Base-by-base conservation (phyloP, 2,888 invertebrate genomes). In the Chymomyza amoena region DNA sequence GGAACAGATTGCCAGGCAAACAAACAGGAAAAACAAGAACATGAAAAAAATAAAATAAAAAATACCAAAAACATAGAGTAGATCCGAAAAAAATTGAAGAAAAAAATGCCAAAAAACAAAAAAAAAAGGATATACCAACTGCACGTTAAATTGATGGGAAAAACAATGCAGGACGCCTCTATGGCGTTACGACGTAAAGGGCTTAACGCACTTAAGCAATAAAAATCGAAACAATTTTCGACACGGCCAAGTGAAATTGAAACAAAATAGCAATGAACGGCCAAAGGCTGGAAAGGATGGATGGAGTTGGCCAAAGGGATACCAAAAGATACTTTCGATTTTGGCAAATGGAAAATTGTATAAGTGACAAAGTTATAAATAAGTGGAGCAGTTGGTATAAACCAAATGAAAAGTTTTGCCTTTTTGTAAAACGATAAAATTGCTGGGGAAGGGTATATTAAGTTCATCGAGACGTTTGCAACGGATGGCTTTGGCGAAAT, bases 161-260 rank as follows among this genome's bases (percentile, higher is more conserved):
- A 79, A 78, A 80, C 80, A 81, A 79, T 59, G 39, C 18, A 69
- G 70, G 75, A 72, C 79, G 80, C 81, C 79, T 45, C 39, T 13
- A n/a, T 45, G 39, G 39, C 76, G 75, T 72, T 68, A 62, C 68
- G 80, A 76, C 76, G 81, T 78, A 85, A 71, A 85, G 84, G 84
- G 86, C 76, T 87, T 85, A 87, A 87, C 86, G 87, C 86, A 87
- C 85, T 87, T 87, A 84, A 87, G 87, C 84, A 85, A 85, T 87
- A 87, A 87, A 84, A 87, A 84, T 87, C 84, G 86, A 83, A 87
- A 87, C 82, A 84, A 87, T 85, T 85, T 84, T 81, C 85, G 78
- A 72, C 75, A 66, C 74, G 81, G 84, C 78, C 84, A 81, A 83
- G 78, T 71, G 79, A 84, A 85, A 85, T 85, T 84, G 84, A 85